A percentile compares a stretch with the other conserved stretches of the same genome.
phyloP scores from a whole-genome alignment of 2,113 vertebrate genomes.

The Amazona guildingii region DNA sequence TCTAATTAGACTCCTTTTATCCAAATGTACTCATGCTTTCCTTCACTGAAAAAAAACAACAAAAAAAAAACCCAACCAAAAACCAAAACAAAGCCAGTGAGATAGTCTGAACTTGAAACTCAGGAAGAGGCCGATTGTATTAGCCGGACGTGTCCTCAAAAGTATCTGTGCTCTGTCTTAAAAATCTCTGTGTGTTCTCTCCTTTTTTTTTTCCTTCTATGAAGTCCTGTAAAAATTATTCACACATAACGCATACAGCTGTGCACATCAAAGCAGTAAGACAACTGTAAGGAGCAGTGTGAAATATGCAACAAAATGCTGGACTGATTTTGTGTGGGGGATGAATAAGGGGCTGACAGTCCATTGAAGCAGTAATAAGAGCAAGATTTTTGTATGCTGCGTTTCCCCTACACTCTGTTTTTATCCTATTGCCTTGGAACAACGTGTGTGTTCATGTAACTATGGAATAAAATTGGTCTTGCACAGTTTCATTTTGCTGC shows the following conservation, averaged over 20 bases:
- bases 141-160: background rate
- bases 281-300: background rate
- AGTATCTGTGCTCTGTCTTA: background rate
- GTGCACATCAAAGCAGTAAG: background rate
- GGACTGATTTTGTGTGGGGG: background rate
- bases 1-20: background rate
- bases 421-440: conserved; percentile 1
- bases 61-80: background rate
- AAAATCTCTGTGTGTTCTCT: background rate
- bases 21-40: background rate
- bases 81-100: background rate
- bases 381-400: conserved; percentile 16
- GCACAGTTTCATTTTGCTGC: conserved; percentile 43
- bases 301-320: background rate
- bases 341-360: conserved; percentile 3
- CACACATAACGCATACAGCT: background rate
- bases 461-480: conserved; percentile 33
- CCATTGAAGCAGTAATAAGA: conserved; percentile 55
- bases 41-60: background rate
- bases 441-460: background rate
- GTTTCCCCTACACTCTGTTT: conserved; percentile 21
- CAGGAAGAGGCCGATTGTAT: background rate
- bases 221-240: background rate
- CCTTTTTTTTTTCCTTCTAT: background rate
- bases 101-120: background rate